phyloP scores from a whole-genome alignment of 1,140 invertebrate species.

The Pentalonia nigronervosa region DNA sequence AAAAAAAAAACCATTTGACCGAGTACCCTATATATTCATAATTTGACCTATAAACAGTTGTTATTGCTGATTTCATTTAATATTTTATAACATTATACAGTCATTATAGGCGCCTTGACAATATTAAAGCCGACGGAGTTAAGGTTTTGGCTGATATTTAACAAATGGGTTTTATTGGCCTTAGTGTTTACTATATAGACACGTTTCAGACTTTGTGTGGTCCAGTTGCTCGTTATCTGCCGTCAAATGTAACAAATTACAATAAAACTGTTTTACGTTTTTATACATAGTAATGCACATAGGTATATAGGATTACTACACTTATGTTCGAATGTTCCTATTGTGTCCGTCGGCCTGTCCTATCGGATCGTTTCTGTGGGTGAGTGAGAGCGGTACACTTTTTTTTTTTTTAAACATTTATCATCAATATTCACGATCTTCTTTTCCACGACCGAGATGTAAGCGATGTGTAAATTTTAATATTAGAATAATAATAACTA shows the following conservation, averaged over 20 bases:
- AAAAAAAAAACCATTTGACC: background rate
- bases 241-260: conserved; percentile 5
- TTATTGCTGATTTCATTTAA: background rate
- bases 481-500: background rate
- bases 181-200: background rate
- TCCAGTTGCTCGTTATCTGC: conserved; percentile 2
- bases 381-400: background rate
- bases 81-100: background rate
- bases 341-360: background rate
- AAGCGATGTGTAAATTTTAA: background rate
- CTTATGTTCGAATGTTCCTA: background rate
- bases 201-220: background rate
- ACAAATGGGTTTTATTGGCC: background rate
- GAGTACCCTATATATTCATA: no score
- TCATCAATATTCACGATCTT: background rate
- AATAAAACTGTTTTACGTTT: background rate
- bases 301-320: background rate
- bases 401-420: background rate
- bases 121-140: background rate
- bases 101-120: no score
- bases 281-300: background rate
- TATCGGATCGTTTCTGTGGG: background rate
- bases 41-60: background rate
- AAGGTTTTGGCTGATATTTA: background rate
- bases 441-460: background rate